Evolutionary conservation across 64 coral and sea anemone genomes (phyloP).

Genomic region (Porites lutea): DNA sequence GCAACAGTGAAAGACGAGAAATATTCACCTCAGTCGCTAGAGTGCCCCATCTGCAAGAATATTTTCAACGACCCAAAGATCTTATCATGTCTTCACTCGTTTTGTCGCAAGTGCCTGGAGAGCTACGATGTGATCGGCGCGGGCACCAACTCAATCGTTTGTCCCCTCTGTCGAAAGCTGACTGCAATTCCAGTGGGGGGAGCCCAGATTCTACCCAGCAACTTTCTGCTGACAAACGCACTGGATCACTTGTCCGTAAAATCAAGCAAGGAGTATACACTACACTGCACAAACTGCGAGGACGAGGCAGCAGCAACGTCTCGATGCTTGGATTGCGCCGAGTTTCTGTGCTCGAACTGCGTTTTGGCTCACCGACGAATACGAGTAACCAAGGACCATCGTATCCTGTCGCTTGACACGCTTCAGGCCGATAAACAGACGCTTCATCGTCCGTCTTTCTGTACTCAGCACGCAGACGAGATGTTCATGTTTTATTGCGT

Average conservation of each 20-base stretch:
- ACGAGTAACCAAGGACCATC: conserved; percentile 93
- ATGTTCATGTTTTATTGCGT: conserved; percentile 89
- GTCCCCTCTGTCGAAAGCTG: conserved; percentile 89
- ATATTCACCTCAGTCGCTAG: conserved; percentile 89
- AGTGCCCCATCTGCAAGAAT: conserved; percentile 86
- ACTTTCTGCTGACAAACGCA: conserved; percentile 83
- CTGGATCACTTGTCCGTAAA: conserved; percentile 94
- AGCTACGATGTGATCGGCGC: conserved; percentile 87
- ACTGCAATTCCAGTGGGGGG: conserved; percentile 79
- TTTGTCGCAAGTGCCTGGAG: conserved; percentile 94
- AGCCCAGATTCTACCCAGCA: conserved; percentile 46
- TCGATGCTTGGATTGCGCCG: conserved; percentile 94
- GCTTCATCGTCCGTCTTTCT: conserved; percentile 86
- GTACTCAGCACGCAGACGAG: conserved; percentile 84
- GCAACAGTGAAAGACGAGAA: conserved; percentile 82
- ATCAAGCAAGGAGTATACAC: conserved; percentile 84
- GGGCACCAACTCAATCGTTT: conserved; percentile 84
- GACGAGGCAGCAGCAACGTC: conserved; percentile 82
- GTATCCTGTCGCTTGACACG: conserved; percentile 91
- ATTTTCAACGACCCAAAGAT: conserved; percentile 96
- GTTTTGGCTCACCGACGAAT: conserved; percentile 89
- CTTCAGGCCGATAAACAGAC: conserved; percentile 86
- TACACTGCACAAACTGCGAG: conserved; percentile 96
- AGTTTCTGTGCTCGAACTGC: conserved; percentile 95
- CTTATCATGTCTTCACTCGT: conserved; percentile 91